Evolutionary conservation across 2,113 vertebrate genomes (phyloP).

Genomic region (Lamprotornis superbus): DNA sequence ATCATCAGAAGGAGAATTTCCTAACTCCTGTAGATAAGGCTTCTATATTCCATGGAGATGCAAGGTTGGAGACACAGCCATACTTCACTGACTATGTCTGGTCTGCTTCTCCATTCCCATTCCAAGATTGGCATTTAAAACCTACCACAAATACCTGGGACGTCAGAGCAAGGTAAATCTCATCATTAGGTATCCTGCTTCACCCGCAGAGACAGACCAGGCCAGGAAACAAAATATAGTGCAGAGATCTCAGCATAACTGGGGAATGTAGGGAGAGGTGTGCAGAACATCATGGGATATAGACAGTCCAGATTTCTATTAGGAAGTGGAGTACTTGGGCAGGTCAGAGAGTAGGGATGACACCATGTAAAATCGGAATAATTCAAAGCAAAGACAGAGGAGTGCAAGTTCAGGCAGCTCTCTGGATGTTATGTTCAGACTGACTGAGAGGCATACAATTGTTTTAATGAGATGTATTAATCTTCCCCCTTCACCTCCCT

Average conservation of each 20-base stretch:
- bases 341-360: not conserved
- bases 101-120: not conserved
- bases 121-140: not conserved
- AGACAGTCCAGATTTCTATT: not conserved
- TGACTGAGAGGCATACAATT: not conserved
- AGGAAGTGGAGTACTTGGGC: not conserved
- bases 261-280: not conserved
- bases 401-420: not conserved
- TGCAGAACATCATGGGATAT: not conserved
- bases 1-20: not conserved
- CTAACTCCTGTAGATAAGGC: not conserved
- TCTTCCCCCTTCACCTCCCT: not conserved
- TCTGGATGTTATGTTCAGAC: not conserved
- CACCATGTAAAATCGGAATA: not conserved
- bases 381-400: not conserved
- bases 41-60: not conserved
- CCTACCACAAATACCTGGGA: not conserved
- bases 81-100: not conserved
- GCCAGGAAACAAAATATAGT: not conserved
- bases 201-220: not conserved
- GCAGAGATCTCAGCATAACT: not conserved
- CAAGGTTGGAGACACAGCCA: not conserved
- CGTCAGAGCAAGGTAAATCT: not conserved
- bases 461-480: conserved; percentile 10
- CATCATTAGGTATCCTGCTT: not conserved